Evolutionary conservation across 2,113 vertebrate species (phyloP), one percentile per base, ranked within the genome.

Genomic region (Takifugu flavidus): DNA sequence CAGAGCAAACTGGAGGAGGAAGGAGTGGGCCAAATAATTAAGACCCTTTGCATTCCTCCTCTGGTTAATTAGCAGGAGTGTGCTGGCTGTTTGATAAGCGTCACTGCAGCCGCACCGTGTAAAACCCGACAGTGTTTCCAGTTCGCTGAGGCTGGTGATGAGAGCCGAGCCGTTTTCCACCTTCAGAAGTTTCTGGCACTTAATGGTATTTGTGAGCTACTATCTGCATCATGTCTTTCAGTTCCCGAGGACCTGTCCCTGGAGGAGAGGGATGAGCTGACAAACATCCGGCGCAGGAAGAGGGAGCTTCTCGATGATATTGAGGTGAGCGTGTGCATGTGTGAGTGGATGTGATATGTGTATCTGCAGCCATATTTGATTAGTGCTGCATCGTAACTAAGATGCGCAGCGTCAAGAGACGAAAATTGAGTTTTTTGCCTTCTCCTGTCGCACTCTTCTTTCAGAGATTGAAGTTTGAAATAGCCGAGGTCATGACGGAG

Each of bases 401-500:
- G 5, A 7, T 34, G 31, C 29, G 6, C 29, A 31, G 29, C 3
- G 29, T 31, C 4, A 31, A 7, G 31, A 34, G 31, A 1, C 5
- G 31, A 34, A 34, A 6, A 34, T 14, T 25, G 3, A 4, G 5
- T 47, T 43, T 46, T 20, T 1, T 7, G 3, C 6, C 0, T n/a
- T 1, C 62, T 64, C 6, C 39, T 57, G 0, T 52, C 39, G 0
- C 44, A 53, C 14, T 65, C 25, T 53, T 59, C 25, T 52, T 59
- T 46, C 91, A 99, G 97, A 93, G 95, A 81, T 88, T 99, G 88
- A 99, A 99, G 85, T 95, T 94, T 79, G 97, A 99, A 83, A 99
- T 99, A 26, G 93, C 96, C 0, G 97, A 99, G 71, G 97, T 99
- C 70, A 99, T 99, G 97, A 98, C 95, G 0, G 97, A 99, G 89